Evolutionary conservation across 2,797 vertebrate species (phyloP).

Genomic region (Mallotus villosus): DNA sequence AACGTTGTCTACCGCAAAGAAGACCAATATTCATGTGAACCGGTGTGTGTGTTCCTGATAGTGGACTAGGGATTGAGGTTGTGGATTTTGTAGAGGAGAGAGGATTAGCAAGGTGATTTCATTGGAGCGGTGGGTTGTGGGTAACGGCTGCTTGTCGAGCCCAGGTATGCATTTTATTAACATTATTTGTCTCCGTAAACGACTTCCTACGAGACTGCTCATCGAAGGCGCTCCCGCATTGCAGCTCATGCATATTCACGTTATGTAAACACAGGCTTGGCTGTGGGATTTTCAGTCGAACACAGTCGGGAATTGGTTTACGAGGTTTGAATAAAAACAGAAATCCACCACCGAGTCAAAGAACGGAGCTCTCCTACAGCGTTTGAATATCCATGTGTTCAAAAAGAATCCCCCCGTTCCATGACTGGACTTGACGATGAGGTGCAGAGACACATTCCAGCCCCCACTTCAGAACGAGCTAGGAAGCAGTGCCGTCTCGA

Average conservation of each 20-base stretch:
- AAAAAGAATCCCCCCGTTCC: background rate
- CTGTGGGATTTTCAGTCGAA: constrained; percentile 19
- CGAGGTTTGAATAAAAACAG: background rate
- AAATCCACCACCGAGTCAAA: background rate
- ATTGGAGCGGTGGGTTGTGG: background rate
- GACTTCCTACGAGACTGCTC: constrained; percentile 5
- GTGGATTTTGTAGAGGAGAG: background rate
- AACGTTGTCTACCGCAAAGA: background rate
- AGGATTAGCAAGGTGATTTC: constrained; percentile 22
- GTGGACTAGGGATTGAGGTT: constrained; percentile 7
- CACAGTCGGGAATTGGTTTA: background rate
- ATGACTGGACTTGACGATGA: background rate
- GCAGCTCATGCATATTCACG: constrained; percentile 59
- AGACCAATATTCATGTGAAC: constrained; percentile 26
- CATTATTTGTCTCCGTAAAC: constrained; percentile 32
- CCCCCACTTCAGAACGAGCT: background rate
- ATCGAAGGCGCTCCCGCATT: background rate
- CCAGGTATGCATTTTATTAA: constrained; percentile 37
- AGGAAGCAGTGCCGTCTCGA: background rate
- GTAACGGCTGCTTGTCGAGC: constrained; percentile 14
- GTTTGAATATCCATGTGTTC: background rate
- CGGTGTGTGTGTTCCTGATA: constrained; percentile 8
- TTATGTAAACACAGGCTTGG: constrained; percentile 47
- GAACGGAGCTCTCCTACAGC: background rate
- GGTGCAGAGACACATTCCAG: background rate